Evolutionary conservation across 2,113 vertebrate genomes (phyloP).

Genomic region (Clarias gariepinus): DNA sequence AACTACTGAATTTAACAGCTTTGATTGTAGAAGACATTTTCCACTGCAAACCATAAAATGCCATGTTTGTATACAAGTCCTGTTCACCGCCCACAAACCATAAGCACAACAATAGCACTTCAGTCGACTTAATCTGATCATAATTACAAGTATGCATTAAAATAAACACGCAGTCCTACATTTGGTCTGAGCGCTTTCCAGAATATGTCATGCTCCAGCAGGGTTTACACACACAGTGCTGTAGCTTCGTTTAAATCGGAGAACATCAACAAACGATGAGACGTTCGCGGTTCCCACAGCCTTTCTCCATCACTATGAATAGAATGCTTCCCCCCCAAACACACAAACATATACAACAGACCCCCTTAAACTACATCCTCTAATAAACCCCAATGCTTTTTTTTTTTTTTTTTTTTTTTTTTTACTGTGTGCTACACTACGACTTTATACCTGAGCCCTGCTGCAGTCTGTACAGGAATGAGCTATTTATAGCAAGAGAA

Average conservation of each 20-base stretch:
- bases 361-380: neutral
- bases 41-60: neutral
- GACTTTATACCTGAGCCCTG: conserved; percentile 8
- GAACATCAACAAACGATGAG: conserved; percentile 31
- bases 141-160: neutral
- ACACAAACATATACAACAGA: neutral
- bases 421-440: conserved; percentile 4
- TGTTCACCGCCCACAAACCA: neutral
- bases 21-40: conserved; percentile 2
- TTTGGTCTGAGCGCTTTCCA: neutral
- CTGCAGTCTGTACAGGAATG: neutral
- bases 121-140: neutral
- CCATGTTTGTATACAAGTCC: neutral
- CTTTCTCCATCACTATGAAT: conserved; percentile 2
- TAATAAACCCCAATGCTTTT: conserved; percentile 18
- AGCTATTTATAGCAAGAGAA: conserved; percentile 29
- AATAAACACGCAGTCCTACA: conserved; percentile 8
- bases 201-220: neutral
- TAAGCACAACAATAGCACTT: neutral
- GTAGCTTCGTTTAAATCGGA: conserved; percentile 41
- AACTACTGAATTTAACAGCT: neutral
- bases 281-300: conserved; percentile 21
- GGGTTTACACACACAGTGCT: conserved; percentile 16
- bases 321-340: neutral
- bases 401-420: neutral